Percentiles rank a stretch among this genome's conserved stretches.
These are phyloP conservation scores for Chaetura pelagica DNA, from an alignment of 2,113 vertebrate genomes.

Conservation along the genomic window DNA sequence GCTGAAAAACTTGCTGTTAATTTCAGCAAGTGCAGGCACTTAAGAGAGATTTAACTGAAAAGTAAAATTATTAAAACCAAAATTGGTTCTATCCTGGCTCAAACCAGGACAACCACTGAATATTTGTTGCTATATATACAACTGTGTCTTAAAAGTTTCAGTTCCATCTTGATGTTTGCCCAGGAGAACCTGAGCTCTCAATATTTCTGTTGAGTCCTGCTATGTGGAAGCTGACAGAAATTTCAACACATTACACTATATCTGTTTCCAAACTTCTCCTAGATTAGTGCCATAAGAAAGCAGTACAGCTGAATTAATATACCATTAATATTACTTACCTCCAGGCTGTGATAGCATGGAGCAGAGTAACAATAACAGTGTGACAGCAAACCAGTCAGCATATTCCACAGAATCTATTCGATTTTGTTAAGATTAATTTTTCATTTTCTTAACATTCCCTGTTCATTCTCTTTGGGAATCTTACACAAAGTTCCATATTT, in stretches of 20 bases:
- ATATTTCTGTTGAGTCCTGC: background rate
- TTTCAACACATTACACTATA: background rate
- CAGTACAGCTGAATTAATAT: background rate
- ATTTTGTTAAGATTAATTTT: background rate
- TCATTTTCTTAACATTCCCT: background rate
- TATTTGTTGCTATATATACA: background rate
- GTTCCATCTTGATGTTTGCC: background rate
- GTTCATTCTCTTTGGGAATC: background rate
- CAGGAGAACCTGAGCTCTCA: background rate
- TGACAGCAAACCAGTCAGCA: background rate
- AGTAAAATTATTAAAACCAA: too few species aligned
- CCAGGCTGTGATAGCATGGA: background rate
- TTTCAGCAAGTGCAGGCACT: too few species aligned
- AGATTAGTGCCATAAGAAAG: background rate
- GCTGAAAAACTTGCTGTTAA: too few species aligned
- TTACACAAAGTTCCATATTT: background rate
- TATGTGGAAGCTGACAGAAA: background rate
- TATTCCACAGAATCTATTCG: background rate
- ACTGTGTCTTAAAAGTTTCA: background rate
- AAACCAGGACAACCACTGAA: background rate
- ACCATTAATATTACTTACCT: background rate
- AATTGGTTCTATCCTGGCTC: too few species aligned
- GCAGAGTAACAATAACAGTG: background rate
- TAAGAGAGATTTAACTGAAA: too few species aligned
- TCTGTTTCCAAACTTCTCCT: background rate